Percentiles rank a stretch among this genome's conserved stretches.
Conservation (phyloP, 1,140 invertebrate genomes). For the Neotoxoptera formosana region DNA sequence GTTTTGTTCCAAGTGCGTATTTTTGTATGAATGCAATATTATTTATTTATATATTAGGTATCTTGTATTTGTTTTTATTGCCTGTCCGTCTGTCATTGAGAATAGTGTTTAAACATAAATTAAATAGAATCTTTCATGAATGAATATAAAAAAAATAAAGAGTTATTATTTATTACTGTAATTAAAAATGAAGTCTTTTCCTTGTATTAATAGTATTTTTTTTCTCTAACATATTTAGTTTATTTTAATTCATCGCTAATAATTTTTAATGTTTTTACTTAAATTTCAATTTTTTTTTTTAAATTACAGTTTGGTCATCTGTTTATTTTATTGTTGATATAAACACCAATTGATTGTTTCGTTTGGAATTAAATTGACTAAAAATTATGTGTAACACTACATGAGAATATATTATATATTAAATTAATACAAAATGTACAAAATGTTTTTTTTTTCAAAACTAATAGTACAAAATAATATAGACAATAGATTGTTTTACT, state of each 20-base stretch:
- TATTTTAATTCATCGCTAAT: neutral
- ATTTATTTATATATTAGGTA: conserved; percentile 56
- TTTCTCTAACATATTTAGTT: conserved; percentile 9
- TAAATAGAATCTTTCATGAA: conserved; percentile 33
- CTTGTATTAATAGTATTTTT: conserved; percentile 13
- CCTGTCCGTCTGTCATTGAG: conserved; percentile 49
- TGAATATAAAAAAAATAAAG: neutral
- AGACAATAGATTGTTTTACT: neutral
- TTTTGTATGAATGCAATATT: conserved; percentile 57
- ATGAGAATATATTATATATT: conserved; percentile 34
- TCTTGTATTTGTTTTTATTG: conserved; percentile 50
- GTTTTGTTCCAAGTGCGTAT: conserved; percentile 56
- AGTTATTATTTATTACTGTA: conserved; percentile 35
- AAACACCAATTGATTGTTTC: neutral
- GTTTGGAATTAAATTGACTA: conserved; percentile 29
- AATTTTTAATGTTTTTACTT: conserved; percentile 22
- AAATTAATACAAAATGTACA: conserved; percentile 22
- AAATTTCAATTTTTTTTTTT: conserved; percentile 19
- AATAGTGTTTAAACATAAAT: conserved; percentile 45
- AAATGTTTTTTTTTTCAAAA: neutral
- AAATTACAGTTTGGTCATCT: neutral
- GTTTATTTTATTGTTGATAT: conserved; percentile 34
- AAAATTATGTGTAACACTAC: conserved; percentile 28
- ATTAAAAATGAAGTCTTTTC: conserved; percentile 17
- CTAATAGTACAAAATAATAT: conserved; percentile 2